These are phyloP conservation scores for Drosophila anceps DNA, from an alignment of 2,888 invertebrate species.

Conservation along the genomic window DNA sequence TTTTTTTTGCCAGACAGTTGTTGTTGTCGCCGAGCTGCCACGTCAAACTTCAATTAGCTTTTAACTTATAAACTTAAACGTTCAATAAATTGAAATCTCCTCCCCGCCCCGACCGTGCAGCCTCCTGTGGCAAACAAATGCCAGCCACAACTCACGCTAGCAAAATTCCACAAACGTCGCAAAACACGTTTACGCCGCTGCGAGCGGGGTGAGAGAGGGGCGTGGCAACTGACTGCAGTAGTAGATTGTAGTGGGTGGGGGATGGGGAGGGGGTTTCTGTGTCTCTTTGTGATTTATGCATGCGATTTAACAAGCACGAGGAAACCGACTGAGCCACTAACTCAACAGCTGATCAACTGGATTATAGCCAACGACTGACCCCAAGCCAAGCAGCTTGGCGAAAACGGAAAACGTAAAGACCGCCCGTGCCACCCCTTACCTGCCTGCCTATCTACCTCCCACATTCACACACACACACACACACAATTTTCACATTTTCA, in stretches of 20 bases:
- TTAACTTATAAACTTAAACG: constrained; percentile 73
- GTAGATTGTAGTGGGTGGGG: constrained; percentile 2
- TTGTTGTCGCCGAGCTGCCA: constrained; percentile 11
- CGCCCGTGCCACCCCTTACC: background rate
- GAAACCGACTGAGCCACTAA: constrained; percentile 57
- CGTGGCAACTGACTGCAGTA: background rate
- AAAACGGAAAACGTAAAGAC: constrained; percentile 1
- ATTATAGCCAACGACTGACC: constrained; percentile 12
- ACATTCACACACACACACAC: constrained; percentile 1
- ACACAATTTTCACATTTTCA: constrained; percentile 18
- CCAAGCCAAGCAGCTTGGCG: constrained; percentile 13
- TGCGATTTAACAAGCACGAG: constrained; percentile 27
- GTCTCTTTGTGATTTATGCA: constrained; percentile 61
- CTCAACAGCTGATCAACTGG: constrained; percentile 36
- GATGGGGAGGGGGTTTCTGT: background rate
- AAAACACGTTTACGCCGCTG: constrained; percentile 62
- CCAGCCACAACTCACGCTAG: constrained; percentile 49
- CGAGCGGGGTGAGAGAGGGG: background rate
- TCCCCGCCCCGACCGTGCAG: background rate
- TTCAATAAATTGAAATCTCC: constrained; percentile 65
- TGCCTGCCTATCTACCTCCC: background rate
- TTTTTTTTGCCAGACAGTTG: background rate
- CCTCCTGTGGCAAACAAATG: constrained; percentile 22
- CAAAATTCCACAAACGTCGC: constrained; percentile 55
- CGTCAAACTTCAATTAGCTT: constrained; percentile 76